A percentile compares a stretch with the other conserved stretches of the same genome.
Conservation (phyloP, 2,888 invertebrate genomes). For the Drosophila nr. medialis region DNA sequence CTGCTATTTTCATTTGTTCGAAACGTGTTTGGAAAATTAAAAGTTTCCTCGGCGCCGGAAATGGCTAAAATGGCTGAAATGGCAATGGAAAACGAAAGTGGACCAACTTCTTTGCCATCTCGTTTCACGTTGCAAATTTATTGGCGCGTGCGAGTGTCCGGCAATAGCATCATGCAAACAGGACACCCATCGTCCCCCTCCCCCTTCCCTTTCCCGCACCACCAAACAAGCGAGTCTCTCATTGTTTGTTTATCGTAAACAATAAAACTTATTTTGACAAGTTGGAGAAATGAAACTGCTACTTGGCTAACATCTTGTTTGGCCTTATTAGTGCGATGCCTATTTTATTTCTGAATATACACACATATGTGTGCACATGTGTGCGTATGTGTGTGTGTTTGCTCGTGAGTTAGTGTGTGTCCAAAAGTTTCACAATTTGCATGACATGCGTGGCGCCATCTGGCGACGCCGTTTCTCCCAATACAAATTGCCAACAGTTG, state of each 20-base stretch:
- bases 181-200: background rate
- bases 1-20: constrained; percentile 72
- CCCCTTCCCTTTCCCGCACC: background rate
- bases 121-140: constrained; percentile 61
- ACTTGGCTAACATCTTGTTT: constrained; percentile 52
- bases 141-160: constrained; percentile 47
- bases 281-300: constrained; percentile 69
- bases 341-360: background rate
- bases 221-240: constrained; percentile 22
- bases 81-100: constrained; percentile 64
- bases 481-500: constrained; percentile 68
- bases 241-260: constrained; percentile 74
- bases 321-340: constrained; percentile 60
- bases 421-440: constrained; percentile 75
- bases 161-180: constrained; percentile 12
- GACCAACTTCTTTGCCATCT: constrained; percentile 55
- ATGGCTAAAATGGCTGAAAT: background rate
- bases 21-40: constrained; percentile 79
- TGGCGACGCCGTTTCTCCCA: constrained; percentile 70
- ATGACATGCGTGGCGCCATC: constrained; percentile 78
- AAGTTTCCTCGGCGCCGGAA: constrained; percentile 48
- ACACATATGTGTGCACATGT: background rate
- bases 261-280: constrained; percentile 78
- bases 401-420: constrained; percentile 20
- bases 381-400: constrained; percentile 15